A percentile compares a stretch with the other conserved stretches of the same genome.
phyloP scores from a whole-genome alignment of 1,140 invertebrate species.

The Onthophagus taurus region DNA sequence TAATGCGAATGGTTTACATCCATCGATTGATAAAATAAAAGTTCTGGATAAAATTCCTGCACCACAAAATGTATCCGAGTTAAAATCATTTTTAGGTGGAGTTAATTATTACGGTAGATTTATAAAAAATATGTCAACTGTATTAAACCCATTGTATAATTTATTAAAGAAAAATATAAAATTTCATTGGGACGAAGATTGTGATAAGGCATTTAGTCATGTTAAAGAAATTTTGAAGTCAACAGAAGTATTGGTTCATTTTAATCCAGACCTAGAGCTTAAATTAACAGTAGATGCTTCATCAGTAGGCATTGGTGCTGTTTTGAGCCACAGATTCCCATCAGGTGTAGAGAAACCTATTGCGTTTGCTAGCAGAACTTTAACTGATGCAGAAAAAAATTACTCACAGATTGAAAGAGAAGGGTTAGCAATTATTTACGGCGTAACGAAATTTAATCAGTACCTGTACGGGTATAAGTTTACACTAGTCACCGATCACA shows the following conservation, averaged over 20 bases:
- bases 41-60: conserved; percentile 23
- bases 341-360: conserved; percentile 37
- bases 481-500: conserved; percentile 41
- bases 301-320: conserved; percentile 23
- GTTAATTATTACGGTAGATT: conserved; percentile 32
- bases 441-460: conserved; percentile 43
- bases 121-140: conserved; percentile 21
- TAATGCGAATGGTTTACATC: conserved; percentile 10
- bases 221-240: conserved; percentile 27
- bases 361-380: conserved; percentile 37
- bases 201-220: conserved; percentile 16
- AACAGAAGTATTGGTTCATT: conserved; percentile 21
- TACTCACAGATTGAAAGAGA: conserved; percentile 47
- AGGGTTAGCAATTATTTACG: conserved; percentile 42
- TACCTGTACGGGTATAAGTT: conserved; percentile 44
- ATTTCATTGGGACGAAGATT: conserved; percentile 25
- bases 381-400: conserved; percentile 38
- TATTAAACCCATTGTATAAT: conserved; percentile 14
- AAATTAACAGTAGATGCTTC: conserved; percentile 22
- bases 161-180: conserved; percentile 18
- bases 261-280: conserved; percentile 18
- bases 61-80: conserved; percentile 26
- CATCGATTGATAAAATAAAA: conserved; percentile 18
- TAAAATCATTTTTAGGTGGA: conserved; percentile 32
- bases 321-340: conserved; percentile 19